These are phyloP conservation scores for Morpho deidamia DNA, from an alignment of 2,888 invertebrate genomes.

Conservation along the genomic window DNA sequence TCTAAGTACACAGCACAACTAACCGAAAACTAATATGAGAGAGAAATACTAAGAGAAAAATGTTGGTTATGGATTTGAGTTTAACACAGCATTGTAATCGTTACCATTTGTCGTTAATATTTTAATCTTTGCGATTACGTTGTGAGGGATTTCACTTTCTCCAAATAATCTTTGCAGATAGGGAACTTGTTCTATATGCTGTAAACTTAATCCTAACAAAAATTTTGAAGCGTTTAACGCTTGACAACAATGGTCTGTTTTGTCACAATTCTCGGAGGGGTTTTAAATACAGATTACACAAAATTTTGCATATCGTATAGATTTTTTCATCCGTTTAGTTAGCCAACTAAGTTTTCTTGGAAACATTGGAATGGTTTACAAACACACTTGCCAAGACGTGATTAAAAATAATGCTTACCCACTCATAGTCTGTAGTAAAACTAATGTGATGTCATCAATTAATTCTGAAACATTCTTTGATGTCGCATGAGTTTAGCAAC, in stretches of 20 bases:
- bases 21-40: conserved; percentile 67
- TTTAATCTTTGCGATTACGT: conserved; percentile 3
- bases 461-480: conserved; percentile 44
- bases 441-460: conserved; percentile 47
- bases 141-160: not conserved
- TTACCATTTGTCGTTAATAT: not conserved
- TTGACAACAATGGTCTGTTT: not conserved
- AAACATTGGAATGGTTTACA: conserved; percentile 10
- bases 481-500: conserved; percentile 29
- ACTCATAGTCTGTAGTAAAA: conserved; percentile 31
- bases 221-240: not conserved
- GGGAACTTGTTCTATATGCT: not conserved
- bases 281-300: not conserved
- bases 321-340: not conserved
- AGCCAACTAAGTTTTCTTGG: conserved; percentile 3
- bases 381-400: conserved; percentile 3
- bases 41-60: conserved; percentile 63
- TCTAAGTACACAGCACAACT: conserved; percentile 77
- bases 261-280: not conserved
- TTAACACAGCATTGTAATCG: conserved; percentile 35
- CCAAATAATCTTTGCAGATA: not conserved
- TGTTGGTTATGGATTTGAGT: conserved; percentile 39
- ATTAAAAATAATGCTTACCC: conserved; percentile 12
- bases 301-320: not conserved
- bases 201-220: conserved; percentile 1